Conservation (phyloP, 2,113 vertebrate species). For the Todiramphus chloris region DNA sequence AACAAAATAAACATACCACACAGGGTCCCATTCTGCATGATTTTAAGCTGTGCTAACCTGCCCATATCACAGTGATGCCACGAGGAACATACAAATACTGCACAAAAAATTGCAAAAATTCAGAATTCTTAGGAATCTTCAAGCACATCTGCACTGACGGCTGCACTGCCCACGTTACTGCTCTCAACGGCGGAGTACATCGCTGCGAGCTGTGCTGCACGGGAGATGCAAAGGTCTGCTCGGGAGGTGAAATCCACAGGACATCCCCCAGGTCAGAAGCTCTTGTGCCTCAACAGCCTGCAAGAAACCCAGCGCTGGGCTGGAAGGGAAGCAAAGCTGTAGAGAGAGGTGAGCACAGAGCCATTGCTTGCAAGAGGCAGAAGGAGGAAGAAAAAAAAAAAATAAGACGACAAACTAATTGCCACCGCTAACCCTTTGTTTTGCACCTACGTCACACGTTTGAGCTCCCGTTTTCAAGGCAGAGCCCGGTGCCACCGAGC, state of each 20-base stretch:
- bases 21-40: background rate
- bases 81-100: background rate
- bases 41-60: background rate
- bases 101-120: background rate
- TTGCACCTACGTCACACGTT: background rate
- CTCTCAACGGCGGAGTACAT: accelerated
- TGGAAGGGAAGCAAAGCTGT: background rate
- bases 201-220: accelerated
- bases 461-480: background rate
- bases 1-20: background rate
- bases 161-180: background rate
- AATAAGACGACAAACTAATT: background rate
- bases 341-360: accelerated
- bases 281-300: background rate
- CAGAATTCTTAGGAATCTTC: background rate
- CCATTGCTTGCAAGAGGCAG: background rate
- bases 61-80: accelerated
- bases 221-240: background rate
- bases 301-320: background rate
- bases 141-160: background rate
- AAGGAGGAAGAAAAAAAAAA: background rate
- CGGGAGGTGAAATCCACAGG: background rate
- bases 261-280: background rate
- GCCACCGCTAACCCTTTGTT: background rate
- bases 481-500: background rate